Evolutionary conservation across 2,797 vertebrate species (phyloP).

Genomic region (Bufotes viridis): DNA sequence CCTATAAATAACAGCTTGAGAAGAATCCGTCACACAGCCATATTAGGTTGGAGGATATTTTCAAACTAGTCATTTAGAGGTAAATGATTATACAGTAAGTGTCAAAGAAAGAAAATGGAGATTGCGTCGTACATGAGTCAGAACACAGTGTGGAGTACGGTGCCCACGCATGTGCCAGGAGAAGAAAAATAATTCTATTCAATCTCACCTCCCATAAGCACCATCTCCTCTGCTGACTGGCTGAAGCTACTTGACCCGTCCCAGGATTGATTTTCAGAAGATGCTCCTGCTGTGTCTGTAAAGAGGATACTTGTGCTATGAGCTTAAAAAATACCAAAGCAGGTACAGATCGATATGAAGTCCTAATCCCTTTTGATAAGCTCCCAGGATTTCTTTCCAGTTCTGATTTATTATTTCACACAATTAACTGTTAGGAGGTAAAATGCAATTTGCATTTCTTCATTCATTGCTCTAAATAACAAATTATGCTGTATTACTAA

Average conservation of each 20-base stretch:
- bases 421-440: not conserved
- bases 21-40: slow-evolving; percentile 4
- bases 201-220: slow-evolving; percentile 40
- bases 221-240: slow-evolving; percentile 34
- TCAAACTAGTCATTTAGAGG: slow-evolving; percentile 49
- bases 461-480: not conserved
- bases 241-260: slow-evolving; percentile 3
- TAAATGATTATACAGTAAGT: slow-evolving; percentile 55
- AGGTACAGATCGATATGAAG: not conserved
- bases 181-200: slow-evolving; percentile 48
- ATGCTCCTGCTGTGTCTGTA: slow-evolving; percentile 40
- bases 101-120: slow-evolving; percentile 42
- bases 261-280: slow-evolving; percentile 26
- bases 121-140: slow-evolving; percentile 49
- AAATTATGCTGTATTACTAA: not conserved
- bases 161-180: slow-evolving; percentile 57
- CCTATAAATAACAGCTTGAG: slow-evolving; percentile 3
- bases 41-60: slow-evolving; percentile 30
- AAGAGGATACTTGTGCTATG: slow-evolving; percentile 21
- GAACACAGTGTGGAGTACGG: slow-evolving; percentile 27
- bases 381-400: not conserved
- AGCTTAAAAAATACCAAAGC: not conserved
- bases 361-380: not conserved
- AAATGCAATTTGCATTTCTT: not conserved
- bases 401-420: not conserved